Evolutionary conservation across 2,888 invertebrate species (phyloP), one percentile per base, ranked within the genome.

Genomic region (Neoascia interrupta): DNA sequence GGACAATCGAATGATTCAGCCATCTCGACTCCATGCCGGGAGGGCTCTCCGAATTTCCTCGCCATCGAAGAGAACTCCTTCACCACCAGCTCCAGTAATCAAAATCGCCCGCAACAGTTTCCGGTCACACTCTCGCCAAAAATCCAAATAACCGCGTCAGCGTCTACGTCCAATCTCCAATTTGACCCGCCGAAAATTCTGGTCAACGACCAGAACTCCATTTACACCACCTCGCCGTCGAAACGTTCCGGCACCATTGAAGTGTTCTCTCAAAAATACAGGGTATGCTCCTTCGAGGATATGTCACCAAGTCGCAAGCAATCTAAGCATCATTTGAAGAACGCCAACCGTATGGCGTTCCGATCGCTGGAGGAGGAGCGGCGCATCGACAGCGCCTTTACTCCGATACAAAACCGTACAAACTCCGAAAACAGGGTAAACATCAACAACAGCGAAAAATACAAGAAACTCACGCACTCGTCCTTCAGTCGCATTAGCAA

Each of bases 111-210:
- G 1, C 87, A 87, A 23, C 87, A 87, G 13, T 88, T 88, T 82
- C 88, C 88, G 1, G 85, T 86, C 1, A 87, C 88, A 6, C 81
- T 88, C 1, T 88, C 88, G 1, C 88, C 88, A 0, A 88, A 87
- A 73, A 87, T 87, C 23, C 84, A 88, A 51, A 85, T 86, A 1
- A 86, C 87, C 4, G 85, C 86, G 28, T 81, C 79, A 51, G 80
- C 82, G 56, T 79, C 68, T 49, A 60, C 81, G 70, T 56, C 61
- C 74, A 82, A 81, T 73, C 81, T 81, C 69, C 87, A 88, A 81
- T 88, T 89, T 58, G 89, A 89, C 86, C 89, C 89, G 84, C 89
- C 89, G 81, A 89, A 88, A 81, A 88, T 89, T 66, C 83, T 89
- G 31, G 88, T 89, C 6, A 89, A 89, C 63, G 89, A 89, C 83